Evolutionary conservation across 2,797 vertebrate genomes (phyloP).

Genomic region (Todus mexicanus): DNA sequence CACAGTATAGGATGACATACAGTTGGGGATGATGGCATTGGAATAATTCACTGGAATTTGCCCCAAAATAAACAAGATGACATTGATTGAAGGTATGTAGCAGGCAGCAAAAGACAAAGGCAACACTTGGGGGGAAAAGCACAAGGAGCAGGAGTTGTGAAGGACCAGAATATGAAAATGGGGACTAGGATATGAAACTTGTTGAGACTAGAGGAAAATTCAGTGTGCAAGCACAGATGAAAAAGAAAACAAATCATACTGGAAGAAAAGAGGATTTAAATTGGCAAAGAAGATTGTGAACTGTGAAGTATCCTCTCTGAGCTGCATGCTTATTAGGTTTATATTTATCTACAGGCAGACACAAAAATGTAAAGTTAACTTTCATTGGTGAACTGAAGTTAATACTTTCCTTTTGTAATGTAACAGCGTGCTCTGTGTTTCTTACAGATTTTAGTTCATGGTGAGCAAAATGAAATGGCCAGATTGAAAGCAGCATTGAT

Average conservation of each 20-base stretch:
- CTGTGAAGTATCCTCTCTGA: neutral
- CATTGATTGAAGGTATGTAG: neutral
- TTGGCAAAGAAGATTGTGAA: neutral
- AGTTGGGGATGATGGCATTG: neutral
- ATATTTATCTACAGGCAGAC: neutral
- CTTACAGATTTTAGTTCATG: conserved; percentile 89
- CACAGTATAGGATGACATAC: neutral
- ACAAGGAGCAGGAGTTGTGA: neutral
- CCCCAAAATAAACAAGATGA: neutral
- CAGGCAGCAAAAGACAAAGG: neutral
- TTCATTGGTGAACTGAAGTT: neutral
- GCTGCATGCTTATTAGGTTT: neutral
- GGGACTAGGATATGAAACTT: neutral
- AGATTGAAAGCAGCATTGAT: conserved; percentile 93
- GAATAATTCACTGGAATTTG: neutral
- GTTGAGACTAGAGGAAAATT: neutral
- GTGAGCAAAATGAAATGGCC: conserved; percentile 97
- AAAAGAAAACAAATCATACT: neutral
- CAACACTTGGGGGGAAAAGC: neutral
- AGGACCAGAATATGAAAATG: neutral
- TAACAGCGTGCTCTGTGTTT: neutral
- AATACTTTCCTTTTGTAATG: neutral
- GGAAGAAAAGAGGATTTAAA: neutral
- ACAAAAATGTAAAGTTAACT: neutral
- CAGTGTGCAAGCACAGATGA: neutral